Evolutionary conservation across 2,113 vertebrate genomes (phyloP).

Genomic region (Seriola dumerili): DNA sequence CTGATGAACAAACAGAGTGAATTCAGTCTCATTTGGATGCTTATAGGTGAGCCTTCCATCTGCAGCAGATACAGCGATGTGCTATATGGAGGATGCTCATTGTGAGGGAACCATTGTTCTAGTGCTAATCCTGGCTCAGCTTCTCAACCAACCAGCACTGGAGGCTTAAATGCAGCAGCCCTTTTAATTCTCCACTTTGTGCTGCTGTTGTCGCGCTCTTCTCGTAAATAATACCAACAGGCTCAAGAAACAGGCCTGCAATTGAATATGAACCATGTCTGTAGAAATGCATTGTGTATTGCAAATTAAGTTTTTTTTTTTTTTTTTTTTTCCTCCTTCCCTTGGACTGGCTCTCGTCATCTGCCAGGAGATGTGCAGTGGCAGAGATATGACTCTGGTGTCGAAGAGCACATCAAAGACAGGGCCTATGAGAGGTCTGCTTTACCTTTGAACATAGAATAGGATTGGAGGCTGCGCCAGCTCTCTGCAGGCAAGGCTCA

Average conservation of each 20-base stretch:
- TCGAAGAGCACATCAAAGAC: conserved; percentile 91
- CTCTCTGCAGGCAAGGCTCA: conserved; percentile 87
- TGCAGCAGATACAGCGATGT: conserved; percentile 64
- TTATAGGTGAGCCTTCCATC: conserved; percentile 72
- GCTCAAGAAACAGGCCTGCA: conserved; percentile 62
- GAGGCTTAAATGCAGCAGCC: conserved; percentile 76
- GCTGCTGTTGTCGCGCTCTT: conserved; percentile 70
- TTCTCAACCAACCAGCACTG: conserved; percentile 74
- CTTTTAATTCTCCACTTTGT: conserved; percentile 75
- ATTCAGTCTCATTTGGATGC: conserved; percentile 57
- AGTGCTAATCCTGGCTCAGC: conserved; percentile 77
- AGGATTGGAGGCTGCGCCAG: conserved; percentile 88
- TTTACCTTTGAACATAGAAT: conserved; percentile 91
- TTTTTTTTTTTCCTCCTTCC: conserved; percentile 58
- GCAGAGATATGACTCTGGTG: conserved; percentile 90
- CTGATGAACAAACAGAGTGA: conserved; percentile 60
- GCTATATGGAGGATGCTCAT: conserved; percentile 77
- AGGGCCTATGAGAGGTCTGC: conserved; percentile 83
- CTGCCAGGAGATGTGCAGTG: conserved; percentile 85
- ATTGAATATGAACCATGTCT: conserved; percentile 76
- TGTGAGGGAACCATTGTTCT: conserved; percentile 78
- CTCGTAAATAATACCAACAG: conserved; percentile 74
- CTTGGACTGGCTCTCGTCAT: conserved; percentile 79
- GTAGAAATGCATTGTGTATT: conserved; percentile 83
- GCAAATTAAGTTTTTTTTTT: conserved; percentile 87